These are phyloP conservation scores for Notodonta ziczac DNA, from an alignment of 2,888 invertebrate genomes.

Conservation along the genomic window DNA sequence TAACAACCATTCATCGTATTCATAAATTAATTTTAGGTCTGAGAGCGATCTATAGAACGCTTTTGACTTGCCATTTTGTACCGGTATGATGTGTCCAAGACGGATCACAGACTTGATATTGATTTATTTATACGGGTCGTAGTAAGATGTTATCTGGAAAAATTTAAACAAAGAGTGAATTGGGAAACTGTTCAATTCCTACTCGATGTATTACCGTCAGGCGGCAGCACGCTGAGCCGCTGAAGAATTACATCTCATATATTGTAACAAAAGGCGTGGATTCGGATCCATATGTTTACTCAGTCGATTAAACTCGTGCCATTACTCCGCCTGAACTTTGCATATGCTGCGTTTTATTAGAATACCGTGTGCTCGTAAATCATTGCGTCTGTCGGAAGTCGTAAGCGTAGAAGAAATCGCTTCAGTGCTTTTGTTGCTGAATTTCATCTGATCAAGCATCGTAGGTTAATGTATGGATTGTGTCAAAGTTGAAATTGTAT, in stretches of 20 bases:
- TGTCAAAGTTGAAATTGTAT: not conserved
- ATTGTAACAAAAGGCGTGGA: conserved; percentile 42
- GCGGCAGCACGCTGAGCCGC: conserved; percentile 17
- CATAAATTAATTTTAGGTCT: no score
- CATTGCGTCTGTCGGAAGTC: not conserved
- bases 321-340: conserved; percentile 40
- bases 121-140: no score
- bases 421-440: conserved; percentile 2
- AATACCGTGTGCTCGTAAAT: conserved; percentile 15
- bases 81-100: no score
- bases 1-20: no score
- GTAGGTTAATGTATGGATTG: not conserved
- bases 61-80: no score
- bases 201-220: conserved; percentile 29
- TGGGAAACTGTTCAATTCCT: conserved; percentile 45
- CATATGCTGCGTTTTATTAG: conserved; percentile 37
- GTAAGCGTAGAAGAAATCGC: not conserved
- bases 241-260: conserved; percentile 47
- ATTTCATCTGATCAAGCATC: conserved; percentile 7
- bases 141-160: not conserved
- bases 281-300: conserved; percentile 43
- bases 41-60: no score
- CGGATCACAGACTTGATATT: no score
- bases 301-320: conserved; percentile 45
- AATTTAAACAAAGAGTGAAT: conserved; percentile 30